Base-by-base conservation (phyloP, 1,140 invertebrate genomes). In the Drosophila melanica region DNA sequence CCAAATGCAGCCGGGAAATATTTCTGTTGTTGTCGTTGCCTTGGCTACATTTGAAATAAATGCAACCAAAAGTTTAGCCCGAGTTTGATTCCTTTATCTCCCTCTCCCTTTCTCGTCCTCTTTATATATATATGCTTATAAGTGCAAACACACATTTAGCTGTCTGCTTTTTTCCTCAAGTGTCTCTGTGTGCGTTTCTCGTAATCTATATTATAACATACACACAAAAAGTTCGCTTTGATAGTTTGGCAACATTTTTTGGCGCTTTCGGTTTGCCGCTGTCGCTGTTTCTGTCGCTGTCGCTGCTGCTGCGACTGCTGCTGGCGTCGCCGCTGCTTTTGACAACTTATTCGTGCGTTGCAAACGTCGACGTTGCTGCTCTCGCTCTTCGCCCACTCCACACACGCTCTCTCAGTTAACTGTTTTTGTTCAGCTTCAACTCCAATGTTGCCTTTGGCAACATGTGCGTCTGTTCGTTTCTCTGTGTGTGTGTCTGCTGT, bases 31-130 rank as follows among this genome's bases (percentile, higher is more conserved):
- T 35, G 18, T 44, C 37, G n/a, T 73, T 81, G 74, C 74, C 59
- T 54, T 81, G 79, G 72, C 69, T 79, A 76, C 77, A 81, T 80
- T 85, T 81, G 23, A 86, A 81, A 85, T 86, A 85, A 81, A 86
- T 85, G 81, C 86, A 81, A 86, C 81, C 51, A 86, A 81, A 86
- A 76, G 80, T 85, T 72, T 86, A 48, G 81, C 67, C 71, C 12
- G 66, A 81, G 70, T 85, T 85, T 78, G 68, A 66, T 75, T 62
- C 75, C 75, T 86, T 75, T 80, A 81, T 86, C 81, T 75, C 55
- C 12, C 45, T 27, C 37, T 62, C 18, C 41, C 27, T 1, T 1
- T 14, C 12, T 55, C 14, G 6, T 18, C 9, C 3, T 33, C 35
- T 63, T 2, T 16, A 16, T 39, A 1, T n/a, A 14, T 60, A 23